These are phyloP conservation scores for Leucopternis melanops DNA, from an alignment of 2,113 vertebrate genomes.

Conservation along the genomic window DNA sequence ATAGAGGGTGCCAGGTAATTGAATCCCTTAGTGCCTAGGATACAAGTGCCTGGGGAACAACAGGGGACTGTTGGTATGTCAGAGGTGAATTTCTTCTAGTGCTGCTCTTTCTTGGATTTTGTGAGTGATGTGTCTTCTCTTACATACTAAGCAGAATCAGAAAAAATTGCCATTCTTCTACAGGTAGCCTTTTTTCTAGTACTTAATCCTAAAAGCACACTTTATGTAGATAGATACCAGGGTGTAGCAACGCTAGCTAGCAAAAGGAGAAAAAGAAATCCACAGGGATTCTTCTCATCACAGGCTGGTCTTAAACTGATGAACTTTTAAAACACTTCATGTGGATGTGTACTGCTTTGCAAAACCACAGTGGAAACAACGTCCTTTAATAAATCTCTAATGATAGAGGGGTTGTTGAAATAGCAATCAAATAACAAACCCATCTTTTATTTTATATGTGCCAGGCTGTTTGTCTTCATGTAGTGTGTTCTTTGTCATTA, in stretches of 20 bases:
- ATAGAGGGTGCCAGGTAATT: neutral
- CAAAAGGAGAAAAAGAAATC: neutral
- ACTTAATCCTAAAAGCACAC: neutral
- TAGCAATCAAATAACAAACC: neutral
- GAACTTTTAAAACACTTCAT: neutral
- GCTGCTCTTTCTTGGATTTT: neutral
- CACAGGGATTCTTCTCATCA: neutral
- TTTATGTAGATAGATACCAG: neutral
- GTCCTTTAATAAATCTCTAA: neutral
- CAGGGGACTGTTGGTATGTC: neutral
- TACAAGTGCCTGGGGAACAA: neutral
- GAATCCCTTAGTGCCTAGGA: neutral
- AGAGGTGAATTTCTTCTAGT: neutral
- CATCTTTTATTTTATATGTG: neutral
- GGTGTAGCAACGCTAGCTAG: neutral
- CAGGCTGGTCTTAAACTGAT: neutral
- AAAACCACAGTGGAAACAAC: neutral
- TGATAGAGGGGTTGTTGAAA: neutral
- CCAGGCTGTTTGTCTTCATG: neutral
- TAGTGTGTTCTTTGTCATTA: slow-evolving; percentile 40
- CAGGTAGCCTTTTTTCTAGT: neutral
- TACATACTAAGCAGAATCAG: neutral
- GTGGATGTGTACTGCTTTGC: neutral
- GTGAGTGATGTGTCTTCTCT: neutral
- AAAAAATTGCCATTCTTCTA: neutral